Evolutionary conservation across 2,888 invertebrate species (phyloP).

Genomic region (Alentia gelatinosa): DNA sequence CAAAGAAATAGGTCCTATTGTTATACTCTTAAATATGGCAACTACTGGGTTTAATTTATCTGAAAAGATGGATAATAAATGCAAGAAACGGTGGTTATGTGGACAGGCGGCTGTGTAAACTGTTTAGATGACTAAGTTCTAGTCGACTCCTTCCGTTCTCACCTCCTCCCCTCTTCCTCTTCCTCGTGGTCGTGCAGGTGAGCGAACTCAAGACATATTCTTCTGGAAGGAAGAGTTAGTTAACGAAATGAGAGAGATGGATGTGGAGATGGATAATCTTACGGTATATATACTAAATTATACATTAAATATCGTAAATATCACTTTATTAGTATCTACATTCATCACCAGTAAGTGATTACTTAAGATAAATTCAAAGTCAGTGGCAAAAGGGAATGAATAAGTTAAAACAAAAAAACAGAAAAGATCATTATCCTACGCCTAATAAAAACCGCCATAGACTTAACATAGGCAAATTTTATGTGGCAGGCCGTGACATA

Average conservation of each 20-base stretch:
- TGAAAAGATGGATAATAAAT: too few relatives aligned
- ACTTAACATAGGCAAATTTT: background rate
- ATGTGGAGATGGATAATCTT: conserved; percentile 90
- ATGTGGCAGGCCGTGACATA: too few relatives aligned
- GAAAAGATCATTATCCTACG: background rate
- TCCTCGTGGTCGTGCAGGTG: conserved; percentile 79
- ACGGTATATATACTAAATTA: conserved; percentile 82
- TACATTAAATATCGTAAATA: background rate
- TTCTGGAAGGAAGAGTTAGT: conserved; percentile 94
- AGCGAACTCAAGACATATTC: conserved; percentile 92
- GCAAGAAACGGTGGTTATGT: too few relatives aligned
- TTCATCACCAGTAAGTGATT: background rate
- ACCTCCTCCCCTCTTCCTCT: background rate
- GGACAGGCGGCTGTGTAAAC: too few relatives aligned
- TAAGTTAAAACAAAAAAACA: background rate
- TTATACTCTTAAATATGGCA: too few relatives aligned
- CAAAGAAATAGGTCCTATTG: too few relatives aligned
- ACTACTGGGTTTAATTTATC: too few relatives aligned
- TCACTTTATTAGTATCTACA: background rate
- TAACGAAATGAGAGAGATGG: conserved; percentile 90
- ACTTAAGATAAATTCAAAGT: background rate
- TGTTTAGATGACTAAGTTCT: background rate
- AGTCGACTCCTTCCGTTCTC: background rate
- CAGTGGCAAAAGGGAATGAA: background rate
- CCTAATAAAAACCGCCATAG: background rate